phyloP scores from a whole-genome alignment of 2,888 invertebrate genomes.

The Anthrax anthrax region DNA sequence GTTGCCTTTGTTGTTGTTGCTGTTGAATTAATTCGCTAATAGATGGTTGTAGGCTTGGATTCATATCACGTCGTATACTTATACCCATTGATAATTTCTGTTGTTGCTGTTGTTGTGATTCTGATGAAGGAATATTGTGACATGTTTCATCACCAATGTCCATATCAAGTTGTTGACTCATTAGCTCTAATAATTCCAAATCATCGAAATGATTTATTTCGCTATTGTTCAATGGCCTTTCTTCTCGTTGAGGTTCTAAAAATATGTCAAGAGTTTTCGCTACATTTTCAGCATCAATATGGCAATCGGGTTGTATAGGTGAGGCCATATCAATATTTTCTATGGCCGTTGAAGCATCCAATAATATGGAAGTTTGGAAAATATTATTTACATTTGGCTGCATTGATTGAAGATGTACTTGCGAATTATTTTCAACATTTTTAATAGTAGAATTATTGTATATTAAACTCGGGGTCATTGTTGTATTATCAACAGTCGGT shows the following conservation, averaged over 20 bases:
- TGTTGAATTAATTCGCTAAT: conserved; percentile 39
- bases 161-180: conserved; percentile 40
- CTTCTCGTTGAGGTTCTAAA: conserved; percentile 20
- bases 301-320: conserved; percentile 24
- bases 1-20: conserved; percentile 23
- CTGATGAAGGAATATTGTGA: conserved; percentile 15
- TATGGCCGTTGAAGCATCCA: conserved; percentile 16
- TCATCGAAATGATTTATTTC: conserved; percentile 32
- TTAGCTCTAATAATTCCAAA: conserved; percentile 30
- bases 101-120: conserved; percentile 4
- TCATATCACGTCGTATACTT: conserved; percentile 28
- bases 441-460: background rate
- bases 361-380: conserved; percentile 11
- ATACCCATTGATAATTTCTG: conserved; percentile 16
- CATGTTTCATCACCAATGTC: conserved; percentile 34
- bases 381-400: conserved; percentile 5
- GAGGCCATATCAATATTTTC: conserved; percentile 31
- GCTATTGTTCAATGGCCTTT: conserved; percentile 7
- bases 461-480: background rate
- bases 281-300: conserved; percentile 26
- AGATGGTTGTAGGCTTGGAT: conserved; percentile 31
- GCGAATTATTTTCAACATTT: conserved; percentile 4
- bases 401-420: background rate
- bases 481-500: conserved; percentile 32
- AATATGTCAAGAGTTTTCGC: conserved; percentile 31